phyloP scores from a whole-genome alignment of 2,888 invertebrate genomes.

The Agonum fuliginosum region DNA sequence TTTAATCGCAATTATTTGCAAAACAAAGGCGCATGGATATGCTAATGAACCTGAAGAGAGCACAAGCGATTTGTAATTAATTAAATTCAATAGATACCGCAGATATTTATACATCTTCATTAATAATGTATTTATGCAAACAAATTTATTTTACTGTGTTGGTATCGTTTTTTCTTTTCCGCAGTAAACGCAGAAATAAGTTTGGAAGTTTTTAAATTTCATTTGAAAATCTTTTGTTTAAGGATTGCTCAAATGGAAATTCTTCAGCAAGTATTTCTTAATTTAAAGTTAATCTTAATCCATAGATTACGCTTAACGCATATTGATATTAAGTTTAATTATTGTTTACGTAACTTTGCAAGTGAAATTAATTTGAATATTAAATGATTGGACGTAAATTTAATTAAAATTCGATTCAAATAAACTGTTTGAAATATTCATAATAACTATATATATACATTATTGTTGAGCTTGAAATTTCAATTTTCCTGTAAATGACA shows the following conservation, averaged over 20 bases:
- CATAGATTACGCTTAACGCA: slow-evolving; percentile 10
- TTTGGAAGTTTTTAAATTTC: slow-evolving; percentile 30
- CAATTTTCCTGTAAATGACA: slow-evolving; percentile 31
- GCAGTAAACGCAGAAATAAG: not conserved
- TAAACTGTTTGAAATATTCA: slow-evolving; percentile 29
- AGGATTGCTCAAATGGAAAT: not conserved
- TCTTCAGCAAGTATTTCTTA: slow-evolving; percentile 18
- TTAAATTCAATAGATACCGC: not conserved
- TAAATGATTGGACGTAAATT: slow-evolving; percentile 4
- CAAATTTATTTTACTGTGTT: not conserved
- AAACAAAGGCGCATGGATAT: not conserved
- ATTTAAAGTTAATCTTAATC: slow-evolving; percentile 30
- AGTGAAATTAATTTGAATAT: slow-evolving; percentile 2
- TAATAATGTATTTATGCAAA: slow-evolving; percentile 16
- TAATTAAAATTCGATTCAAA: not conserved
- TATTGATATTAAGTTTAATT: slow-evolving; percentile 24
- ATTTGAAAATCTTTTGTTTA: slow-evolving; percentile 33
- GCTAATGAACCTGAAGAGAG: not conserved
- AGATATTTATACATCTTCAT: not conserved
- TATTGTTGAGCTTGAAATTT: slow-evolving; percentile 23
- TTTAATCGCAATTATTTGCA: not conserved
- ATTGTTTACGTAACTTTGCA: not conserved
- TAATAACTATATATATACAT: slow-evolving; percentile 6
- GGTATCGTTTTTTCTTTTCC: slow-evolving; percentile 5
- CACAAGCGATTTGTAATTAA: not conserved